Conservation (phyloP, 2,113 vertebrate genomes). For the Orthonyx spaldingii region DNA sequence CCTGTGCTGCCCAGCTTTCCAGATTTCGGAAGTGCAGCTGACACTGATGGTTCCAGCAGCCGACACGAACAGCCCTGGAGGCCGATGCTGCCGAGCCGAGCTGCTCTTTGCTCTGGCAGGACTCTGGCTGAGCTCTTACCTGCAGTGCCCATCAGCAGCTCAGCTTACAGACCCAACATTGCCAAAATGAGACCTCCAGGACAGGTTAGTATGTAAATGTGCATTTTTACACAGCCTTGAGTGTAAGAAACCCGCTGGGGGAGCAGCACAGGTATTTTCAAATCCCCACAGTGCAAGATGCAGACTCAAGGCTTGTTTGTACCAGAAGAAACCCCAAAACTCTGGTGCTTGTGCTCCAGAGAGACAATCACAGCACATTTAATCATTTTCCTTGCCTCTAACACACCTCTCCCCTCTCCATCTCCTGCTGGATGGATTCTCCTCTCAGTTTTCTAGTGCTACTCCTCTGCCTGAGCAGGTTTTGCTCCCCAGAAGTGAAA, state of each 20-base stretch:
- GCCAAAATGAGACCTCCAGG: background rate
- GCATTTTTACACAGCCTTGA: background rate
- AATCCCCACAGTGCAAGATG: background rate
- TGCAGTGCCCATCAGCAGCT: background rate
- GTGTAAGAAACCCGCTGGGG: background rate
- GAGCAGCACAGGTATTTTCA: background rate
- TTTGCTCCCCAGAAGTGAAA: background rate
- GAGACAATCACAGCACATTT: background rate
- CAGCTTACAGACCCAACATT: background rate
- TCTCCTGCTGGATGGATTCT: background rate
- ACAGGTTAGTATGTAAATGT: accelerated
- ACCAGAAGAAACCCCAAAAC: background rate
- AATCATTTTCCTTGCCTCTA: background rate
- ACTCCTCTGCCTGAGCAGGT: background rate
- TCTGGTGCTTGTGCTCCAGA: background rate
- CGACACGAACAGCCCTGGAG: background rate
- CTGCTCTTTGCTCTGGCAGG: background rate
- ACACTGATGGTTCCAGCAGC: background rate
- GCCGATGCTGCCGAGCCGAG: background rate
- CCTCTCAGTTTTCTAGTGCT: background rate
- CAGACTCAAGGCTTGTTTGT: background rate
- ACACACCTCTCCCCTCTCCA: background rate
- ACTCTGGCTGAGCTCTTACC: background rate
- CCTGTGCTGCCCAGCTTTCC: accelerated
- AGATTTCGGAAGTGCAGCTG: accelerated